Evolutionary conservation across 2,113 vertebrate genomes (phyloP), one percentile per base, ranked within the genome.

Genomic region (Rhagologus leucostigma): DNA sequence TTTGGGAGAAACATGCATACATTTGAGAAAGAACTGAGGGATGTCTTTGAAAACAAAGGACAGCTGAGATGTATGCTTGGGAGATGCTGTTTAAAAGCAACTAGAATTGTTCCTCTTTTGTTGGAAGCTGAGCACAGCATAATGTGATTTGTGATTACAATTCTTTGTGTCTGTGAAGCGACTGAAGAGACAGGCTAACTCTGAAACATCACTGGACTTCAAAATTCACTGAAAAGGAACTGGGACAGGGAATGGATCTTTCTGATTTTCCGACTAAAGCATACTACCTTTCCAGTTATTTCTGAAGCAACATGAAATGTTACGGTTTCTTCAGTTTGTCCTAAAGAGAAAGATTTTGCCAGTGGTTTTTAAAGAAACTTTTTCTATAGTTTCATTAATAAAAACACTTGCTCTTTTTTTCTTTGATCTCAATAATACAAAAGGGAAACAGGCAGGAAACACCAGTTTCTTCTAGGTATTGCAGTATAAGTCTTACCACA

Each of bases 141-240:
- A 87, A 91, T 88, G 82, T 69, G 89, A 83, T 91, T 82, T 95
- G 94, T 97, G 95, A 96, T 88, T 91, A 65, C 82, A 87, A 32
- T 52, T 86, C 91, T 88, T 93, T 83, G 89, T 92, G 73, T 87
- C 78, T 85, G 91, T 93, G 87, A 95, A 84, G 53, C 0, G 1
- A 75, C 71, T 84, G 75, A 91, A 53, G 89, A 79, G 89, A 67
- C 74, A 44, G 35, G n/a, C 76, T 74, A 62, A 42, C 63, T 90
- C 76, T 80, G 57, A 85, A 94, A 90, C 52, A 77, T 35, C 50
- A 67, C 30, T 46, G 59, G 60, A 23, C 59, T 91, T 85, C 47
- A 59, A 64, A 88, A 80, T 44, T 65, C 79, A 11, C 37, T 77
- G 78, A 32, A 85, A 91, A 88, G 59, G 42, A 85, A 63, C 75